These are phyloP conservation scores for Zalophus californianus DNA, from an alignment of 2,797 vertebrate genomes.

Conservation along the genomic window DNA sequence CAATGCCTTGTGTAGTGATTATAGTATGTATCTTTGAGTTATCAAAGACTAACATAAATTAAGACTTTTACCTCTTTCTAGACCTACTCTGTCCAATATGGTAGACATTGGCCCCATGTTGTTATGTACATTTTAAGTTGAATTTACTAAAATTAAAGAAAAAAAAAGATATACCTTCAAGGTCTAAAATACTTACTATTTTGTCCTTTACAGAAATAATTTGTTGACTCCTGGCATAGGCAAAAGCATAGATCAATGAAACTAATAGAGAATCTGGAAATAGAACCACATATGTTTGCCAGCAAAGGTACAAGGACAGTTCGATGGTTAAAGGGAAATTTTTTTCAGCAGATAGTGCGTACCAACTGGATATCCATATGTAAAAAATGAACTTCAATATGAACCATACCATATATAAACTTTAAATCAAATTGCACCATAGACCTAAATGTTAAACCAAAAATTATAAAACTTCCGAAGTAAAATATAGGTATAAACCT, in stretches of 20 bases:
- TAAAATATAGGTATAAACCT: background rate
- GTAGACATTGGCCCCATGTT: background rate
- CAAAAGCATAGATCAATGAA: background rate
- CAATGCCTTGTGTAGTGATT: background rate
- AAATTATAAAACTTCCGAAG: background rate
- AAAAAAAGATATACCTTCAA: background rate
- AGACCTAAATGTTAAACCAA: background rate
- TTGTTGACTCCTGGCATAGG: background rate
- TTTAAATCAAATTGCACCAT: background rate
- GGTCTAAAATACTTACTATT: background rate
- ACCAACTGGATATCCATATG: background rate
- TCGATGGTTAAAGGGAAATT: background rate
- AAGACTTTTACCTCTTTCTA: background rate
- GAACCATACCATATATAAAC: background rate
- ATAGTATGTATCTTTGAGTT: background rate
- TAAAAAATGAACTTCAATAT: background rate
- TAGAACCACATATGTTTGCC: background rate
- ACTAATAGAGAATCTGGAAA: background rate
- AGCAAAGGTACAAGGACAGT: background rate
- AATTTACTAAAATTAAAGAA: background rate
- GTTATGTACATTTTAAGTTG: background rate
- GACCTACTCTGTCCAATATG: background rate
- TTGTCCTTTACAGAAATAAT: background rate
- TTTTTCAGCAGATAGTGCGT: background rate
- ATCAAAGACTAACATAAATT: background rate